Base-by-base conservation (phyloP, 2,113 vertebrate genomes). In the Theristicus caerulescens region DNA sequence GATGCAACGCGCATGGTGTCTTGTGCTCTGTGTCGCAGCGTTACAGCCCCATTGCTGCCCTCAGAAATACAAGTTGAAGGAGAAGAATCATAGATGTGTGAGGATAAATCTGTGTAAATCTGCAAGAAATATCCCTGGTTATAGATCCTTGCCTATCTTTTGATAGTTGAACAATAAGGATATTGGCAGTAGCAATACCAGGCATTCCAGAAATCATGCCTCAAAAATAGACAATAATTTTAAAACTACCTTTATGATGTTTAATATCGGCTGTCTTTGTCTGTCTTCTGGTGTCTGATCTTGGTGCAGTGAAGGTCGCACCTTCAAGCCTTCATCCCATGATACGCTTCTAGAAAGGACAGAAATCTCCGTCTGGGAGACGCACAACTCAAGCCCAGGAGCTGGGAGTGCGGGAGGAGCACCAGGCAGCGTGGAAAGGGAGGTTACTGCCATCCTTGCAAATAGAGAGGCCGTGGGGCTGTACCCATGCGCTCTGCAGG, bases 371-470 rank as follows among this genome's bases (percentile, higher is more conserved):
- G 7, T 21, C 17, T 40, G 34, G 70, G 44, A 59, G 81, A 57
- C 13, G 15, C 16, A 21, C 2, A 32, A 5, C 61, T 42, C 0
- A 1, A 38, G 49, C 21, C 34, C 55, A 18, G 71, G 73, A 58
- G n/a, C 12, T 19, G 21, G 36, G 32, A 42, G 16, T 5, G 49
- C 29, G 24, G 72, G 31, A 54, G 40, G 22, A 85, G 40, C 42
- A 22, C 12, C 1, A 1, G 61, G 26, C 57, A 65, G 72, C 29
- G 5, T 0, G 0, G 46, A 66, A 66, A 34, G 0, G 26, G 44
- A 58, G 80, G 31, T 65, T 44, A 34, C 36, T 27, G 38, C 21
- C 58, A 38, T 27, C 38, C 29, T 40, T 32, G 8, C 24, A 54
- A 18, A 6, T 1, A 22, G 34, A 25, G 40, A 42, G 49, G 31